Base-by-base conservation (phyloP, 2,888 invertebrate species). In the Dastarcus helophoroides region DNA sequence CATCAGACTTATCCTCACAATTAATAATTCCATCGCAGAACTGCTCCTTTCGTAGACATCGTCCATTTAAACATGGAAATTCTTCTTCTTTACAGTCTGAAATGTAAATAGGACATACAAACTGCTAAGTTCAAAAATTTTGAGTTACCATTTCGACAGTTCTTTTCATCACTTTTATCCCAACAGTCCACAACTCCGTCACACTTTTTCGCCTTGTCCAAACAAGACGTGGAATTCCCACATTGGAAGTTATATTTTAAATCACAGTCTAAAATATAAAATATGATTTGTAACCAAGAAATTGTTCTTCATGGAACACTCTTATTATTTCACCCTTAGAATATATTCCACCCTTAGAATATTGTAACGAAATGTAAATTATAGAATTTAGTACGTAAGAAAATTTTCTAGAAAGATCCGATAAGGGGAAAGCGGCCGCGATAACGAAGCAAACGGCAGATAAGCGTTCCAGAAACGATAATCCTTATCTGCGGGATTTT, bases 161-260 rank as follows among this genome's bases (percentile, higher is more conserved):
- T 73, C 16, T 71, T 61, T 67, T 83, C 83, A 51, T 83, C 82
- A 21, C 68, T 68, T 32, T 75, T 78, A 55, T 83, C 81, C 80
- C 80, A 82, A 52, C 82, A 83, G 54, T 83, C 81, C 36, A 80
- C 71, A 36, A 69, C 62, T 19, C 79, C 76, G 51, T 83, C 75
- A 56, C 82, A 83, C 45, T 68, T 65, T 53, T 73, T 76, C n/a
- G 62, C 61, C 38, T 72, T 67, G n/a, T 74, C 62, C 35, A 83
- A 67, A 58, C 82, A 83, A 26, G 81, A 80, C 41, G 79, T 79
- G 27, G 68, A 66, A 46, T 79, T 76, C 26, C 79, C 78, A 51
- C 82, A 82, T 28, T 75, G 77, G 54, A 82, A 82, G 54, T 79
- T 71, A 33, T 71, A 73, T 22, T 66, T 63, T 39, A 73, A 58